Base-by-base conservation (phyloP, 2,113 vertebrate species). In the Phaethon lepturus region DNA sequence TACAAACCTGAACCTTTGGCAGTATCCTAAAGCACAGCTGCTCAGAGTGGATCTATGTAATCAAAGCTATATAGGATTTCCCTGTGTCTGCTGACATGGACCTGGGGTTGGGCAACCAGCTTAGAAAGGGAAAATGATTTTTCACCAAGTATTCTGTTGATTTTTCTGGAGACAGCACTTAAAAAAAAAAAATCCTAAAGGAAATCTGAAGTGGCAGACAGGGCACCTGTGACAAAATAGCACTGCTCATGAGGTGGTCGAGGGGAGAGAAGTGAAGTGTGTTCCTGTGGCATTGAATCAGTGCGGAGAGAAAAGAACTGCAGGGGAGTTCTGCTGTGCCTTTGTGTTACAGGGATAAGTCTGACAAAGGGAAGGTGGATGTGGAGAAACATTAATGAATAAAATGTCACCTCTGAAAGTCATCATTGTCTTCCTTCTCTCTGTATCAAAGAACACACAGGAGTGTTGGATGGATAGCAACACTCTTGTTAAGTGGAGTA, bases 201-300 rank as follows among this genome's bases (percentile, higher is more conserved):
- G 52, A 56, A 67, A 76, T 67, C 28, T 22, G 4, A 22, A 73
- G 88, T 50, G 85, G 12, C 66, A 69, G 73, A 15, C 19, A 44
- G 93, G 92, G 93, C 90, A 96, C 92, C 95, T 75, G 25, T 53
- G 79, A 50, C 80, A 94, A 82, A 95, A 7, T 9, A 87, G 52
- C 64, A 33, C 35, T 78, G 87, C 78, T 96, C 3, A 0, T 47
- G 64, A 84, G 83, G 72, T 17, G 44, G 26, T 83, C 86, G 89
- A 38, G 97, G 94, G 95, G 79, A 73, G 76, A 77, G 91, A 97
- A 95, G 94, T 80, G 71, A 95, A 96, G 84, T 55, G 76, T 83
- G 77, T 85, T 93, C 4, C 6, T 52, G 11, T 60, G 91, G 58
- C 76, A 80, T 7, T 53, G 94, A 92, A 67, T 78, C 44, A 56